phyloP scores from a whole-genome alignment of 2,113 vertebrate species.

The Desmodus rotundus region DNA sequence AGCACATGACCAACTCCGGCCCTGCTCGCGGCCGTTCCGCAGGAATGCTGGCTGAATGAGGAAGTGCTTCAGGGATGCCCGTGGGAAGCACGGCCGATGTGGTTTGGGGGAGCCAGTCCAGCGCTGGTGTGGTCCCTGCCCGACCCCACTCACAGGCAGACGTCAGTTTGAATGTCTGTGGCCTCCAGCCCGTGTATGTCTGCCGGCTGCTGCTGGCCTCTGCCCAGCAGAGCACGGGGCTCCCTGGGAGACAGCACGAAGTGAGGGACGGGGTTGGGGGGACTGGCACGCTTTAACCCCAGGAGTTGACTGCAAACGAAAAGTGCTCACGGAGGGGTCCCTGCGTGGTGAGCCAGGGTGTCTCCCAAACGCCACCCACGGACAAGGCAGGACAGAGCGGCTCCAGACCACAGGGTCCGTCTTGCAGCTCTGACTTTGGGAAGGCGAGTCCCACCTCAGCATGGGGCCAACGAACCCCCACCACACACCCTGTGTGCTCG shows the following conservation, averaged over 20 bases:
- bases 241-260: neutral
- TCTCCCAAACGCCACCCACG: fast-evolving
- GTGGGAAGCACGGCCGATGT: fast-evolving
- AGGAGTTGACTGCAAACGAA: neutral
- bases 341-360: fast-evolving
- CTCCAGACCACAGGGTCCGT: neutral
- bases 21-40: fast-evolving
- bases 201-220: neutral
- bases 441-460: too few relatives aligned
- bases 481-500: neutral
- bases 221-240: too few relatives aligned
- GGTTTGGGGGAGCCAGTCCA: fast-evolving
- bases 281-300: fast-evolving
- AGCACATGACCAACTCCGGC: neutral
- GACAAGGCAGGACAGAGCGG: neutral
- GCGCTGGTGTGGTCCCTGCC: neutral
- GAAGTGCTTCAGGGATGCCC: too few relatives aligned
- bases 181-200: fast-evolving
- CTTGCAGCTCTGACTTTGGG: neutral
- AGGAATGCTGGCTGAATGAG: neutral
- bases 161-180: fast-evolving
- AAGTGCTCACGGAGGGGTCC: neutral
- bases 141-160: fast-evolving
- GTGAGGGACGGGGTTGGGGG: neutral
- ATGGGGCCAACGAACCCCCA: fast-evolving